Conservation (phyloP, 2,113 vertebrate genomes). For the Alouatta palliata region DNA sequence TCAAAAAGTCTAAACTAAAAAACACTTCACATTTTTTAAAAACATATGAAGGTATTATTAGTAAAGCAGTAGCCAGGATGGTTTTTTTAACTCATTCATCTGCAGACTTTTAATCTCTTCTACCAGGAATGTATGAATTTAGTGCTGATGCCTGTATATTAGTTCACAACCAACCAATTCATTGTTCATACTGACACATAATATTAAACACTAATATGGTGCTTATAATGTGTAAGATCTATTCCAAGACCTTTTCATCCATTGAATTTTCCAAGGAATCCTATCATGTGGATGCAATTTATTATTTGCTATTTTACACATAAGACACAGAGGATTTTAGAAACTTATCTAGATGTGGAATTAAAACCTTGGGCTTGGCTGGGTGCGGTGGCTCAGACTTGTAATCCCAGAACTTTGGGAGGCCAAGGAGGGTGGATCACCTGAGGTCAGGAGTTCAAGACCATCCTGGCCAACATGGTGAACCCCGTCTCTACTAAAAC, state of each 20-base stretch:
- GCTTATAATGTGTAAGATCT: background rate
- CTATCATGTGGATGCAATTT: background rate
- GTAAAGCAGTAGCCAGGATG: background rate
- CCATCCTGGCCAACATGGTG: too few species aligned
- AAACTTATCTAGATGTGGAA: background rate
- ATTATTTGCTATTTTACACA: background rate
- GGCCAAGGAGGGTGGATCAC: too few species aligned
- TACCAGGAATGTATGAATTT: background rate
- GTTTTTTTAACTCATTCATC: background rate
- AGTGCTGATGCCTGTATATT: background rate
- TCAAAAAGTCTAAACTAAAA: background rate
- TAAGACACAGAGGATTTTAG: background rate
- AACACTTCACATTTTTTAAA: background rate
- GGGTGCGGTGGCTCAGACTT: too few species aligned
- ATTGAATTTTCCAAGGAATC: background rate
- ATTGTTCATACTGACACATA: background rate
- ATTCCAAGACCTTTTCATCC: background rate
- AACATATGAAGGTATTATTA: background rate
- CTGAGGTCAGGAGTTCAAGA: too few species aligned
- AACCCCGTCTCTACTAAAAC: too few species aligned
- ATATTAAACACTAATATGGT: background rate
- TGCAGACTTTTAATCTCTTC: background rate
- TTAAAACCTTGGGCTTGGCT: background rate
- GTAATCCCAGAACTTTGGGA: too few species aligned
- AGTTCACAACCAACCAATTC: background rate